Evolutionary conservation across 2,797 vertebrate genomes (phyloP).

Genomic region (Enteromius mattozi): DNA sequence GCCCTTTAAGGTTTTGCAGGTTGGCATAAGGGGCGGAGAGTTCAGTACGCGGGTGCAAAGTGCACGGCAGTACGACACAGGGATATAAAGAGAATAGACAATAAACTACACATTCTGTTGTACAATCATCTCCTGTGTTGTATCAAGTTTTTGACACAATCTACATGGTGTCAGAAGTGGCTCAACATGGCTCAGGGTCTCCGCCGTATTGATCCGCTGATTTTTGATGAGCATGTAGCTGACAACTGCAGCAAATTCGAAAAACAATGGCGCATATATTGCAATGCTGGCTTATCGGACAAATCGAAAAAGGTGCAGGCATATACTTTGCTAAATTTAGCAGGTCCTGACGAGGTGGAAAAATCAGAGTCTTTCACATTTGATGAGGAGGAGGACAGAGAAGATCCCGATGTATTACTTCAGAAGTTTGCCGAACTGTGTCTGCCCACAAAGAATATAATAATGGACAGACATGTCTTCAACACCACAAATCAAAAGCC

Average conservation of each 20-base stretch:
- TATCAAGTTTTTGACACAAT: no score
- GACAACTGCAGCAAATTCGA: background rate
- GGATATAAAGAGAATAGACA: background rate
- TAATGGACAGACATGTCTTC: background rate
- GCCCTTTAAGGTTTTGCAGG: no score
- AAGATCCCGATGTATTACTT: background rate
- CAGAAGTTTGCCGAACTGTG: background rate
- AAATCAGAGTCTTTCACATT: background rate
- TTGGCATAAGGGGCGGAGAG: no score
- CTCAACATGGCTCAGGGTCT: background rate
- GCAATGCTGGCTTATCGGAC: background rate
- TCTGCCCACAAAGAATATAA: background rate
- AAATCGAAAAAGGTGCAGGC: background rate
- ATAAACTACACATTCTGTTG: background rate
- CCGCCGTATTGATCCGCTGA: background rate
- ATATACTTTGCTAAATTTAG: background rate
- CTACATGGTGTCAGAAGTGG: background rate
- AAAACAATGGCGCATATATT: background rate
- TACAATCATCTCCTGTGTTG: background rate
- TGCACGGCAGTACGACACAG: no score
- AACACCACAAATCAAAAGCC: background rate
- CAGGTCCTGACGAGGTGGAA: background rate
- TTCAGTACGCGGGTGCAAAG: no score
- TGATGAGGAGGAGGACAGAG: background rate
- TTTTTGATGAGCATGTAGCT: background rate